These are phyloP conservation scores for Cephus pulcher DNA, from an alignment of 2,888 invertebrate species.

Conservation along the genomic window DNA sequence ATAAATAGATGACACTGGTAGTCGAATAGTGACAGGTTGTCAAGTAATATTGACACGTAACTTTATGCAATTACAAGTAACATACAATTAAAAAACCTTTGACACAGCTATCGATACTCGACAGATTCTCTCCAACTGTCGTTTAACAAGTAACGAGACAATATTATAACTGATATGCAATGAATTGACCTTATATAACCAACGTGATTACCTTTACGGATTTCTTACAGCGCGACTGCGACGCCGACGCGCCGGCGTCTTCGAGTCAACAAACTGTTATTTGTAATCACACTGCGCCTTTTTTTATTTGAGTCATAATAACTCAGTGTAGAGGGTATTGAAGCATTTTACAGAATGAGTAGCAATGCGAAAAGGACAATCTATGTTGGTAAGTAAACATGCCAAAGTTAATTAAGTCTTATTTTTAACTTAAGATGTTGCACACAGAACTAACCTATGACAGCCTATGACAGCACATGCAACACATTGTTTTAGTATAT, in stretches of 20 bases:
- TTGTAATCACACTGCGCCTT: slow-evolving; percentile 13
- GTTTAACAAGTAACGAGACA: slow-evolving; percentile 10
- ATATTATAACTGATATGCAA: slow-evolving; percentile 18
- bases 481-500: neutral
- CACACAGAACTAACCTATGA: neutral
- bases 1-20: neutral
- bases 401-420: neutral
- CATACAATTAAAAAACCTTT: neutral
- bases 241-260: slow-evolving; percentile 23
- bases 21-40: neutral
- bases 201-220: slow-evolving; percentile 15
- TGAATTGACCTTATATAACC: slow-evolving; percentile 34
- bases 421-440: neutral
- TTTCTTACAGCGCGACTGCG: neutral
- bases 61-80: neutral
- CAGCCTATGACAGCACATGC: neutral
- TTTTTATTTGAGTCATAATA: slow-evolving; percentile 1
- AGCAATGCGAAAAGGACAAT: slow-evolving; percentile 83
- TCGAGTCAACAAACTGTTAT: slow-evolving; percentile 28
- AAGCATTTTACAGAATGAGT: slow-evolving; percentile 56
- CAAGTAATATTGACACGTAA: neutral
- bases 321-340: slow-evolving; percentile 18
- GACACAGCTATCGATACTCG: neutral
- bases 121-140: slow-evolving; percentile 5
- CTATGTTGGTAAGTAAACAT: slow-evolving; percentile 73